These are phyloP conservation scores for Cataglyphis livida DNA, from an alignment of 2,888 invertebrate genomes.

Conservation along the genomic window DNA sequence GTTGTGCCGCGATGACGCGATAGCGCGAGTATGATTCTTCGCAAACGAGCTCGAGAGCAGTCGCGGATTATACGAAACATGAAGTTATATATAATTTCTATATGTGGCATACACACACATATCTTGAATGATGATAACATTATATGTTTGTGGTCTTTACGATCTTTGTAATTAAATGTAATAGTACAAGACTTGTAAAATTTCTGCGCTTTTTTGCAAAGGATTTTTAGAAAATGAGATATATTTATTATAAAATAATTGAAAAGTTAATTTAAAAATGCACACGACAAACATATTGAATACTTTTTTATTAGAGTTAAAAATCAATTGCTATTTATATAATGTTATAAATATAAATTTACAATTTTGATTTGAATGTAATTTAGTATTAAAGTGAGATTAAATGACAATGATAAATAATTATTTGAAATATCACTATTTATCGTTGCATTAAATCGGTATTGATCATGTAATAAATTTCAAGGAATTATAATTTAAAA, in stretches of 20 bases:
- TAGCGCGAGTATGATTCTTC: conserved; percentile 29
- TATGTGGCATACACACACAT: neutral
- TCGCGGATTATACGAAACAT: conserved; percentile 14
- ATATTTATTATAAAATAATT: neutral
- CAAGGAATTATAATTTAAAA: neutral
- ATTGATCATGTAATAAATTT: neutral
- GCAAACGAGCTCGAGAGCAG: neutral
- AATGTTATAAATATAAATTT: conserved; percentile 2
- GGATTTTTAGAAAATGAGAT: neutral
- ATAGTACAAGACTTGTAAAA: neutral
- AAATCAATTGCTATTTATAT: neutral
- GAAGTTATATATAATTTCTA: neutral
- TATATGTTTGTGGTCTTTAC: neutral
- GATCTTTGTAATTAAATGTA: conserved; percentile 3
- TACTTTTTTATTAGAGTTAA: neutral
- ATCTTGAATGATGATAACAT: neutral
- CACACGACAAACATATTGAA: neutral
- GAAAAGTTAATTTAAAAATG: neutral
- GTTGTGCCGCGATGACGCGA: conserved; percentile 8
- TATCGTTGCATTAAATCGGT: neutral
- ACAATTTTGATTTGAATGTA: neutral
- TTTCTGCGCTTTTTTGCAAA: neutral
- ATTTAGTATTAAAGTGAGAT: neutral
- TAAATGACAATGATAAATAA: neutral
- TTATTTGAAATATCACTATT: neutral